Base-by-base conservation (phyloP, 2,888 invertebrate genomes). In the Sinopyrophorus schimmeli region DNA sequence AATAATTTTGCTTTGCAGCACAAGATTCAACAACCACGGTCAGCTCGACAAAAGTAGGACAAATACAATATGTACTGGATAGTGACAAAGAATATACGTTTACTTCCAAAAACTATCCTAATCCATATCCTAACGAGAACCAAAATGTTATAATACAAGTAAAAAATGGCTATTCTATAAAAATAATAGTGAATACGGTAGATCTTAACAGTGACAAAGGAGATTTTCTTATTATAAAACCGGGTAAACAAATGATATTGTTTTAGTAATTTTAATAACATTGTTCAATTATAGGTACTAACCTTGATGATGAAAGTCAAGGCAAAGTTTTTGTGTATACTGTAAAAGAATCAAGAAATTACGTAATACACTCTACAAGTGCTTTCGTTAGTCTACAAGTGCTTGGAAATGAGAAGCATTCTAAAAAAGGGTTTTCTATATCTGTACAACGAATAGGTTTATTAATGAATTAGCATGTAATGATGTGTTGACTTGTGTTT, bases 361-460 rank as follows among this genome's bases (percentile, higher is more conserved):
- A 51, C 30, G 14, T 53, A 5, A 26, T 53, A 11, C 35, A 53
- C 30, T 35, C 39, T 1, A 35, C 40, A 10, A 46, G 35, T 14
- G 39, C 39, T 10, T 34, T 26, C 26, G 7, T 53, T 1, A 26
- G 34, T 23, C 51, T 53, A 9, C 12, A 34, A 14, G 47, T 46
- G 5, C 18, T 5, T 5, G 35, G 37, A 6, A 91, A 69, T 89
- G 92, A 70, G 91, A 91, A 77, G 92, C 92, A 59, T 94, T 95
- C 69, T 95, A 97, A 75, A 98, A 99, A 73, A 99, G 99, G 99
- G 16, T 37, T 55, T 51, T 14, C 10, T 11, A n/a, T 52, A 16
- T 26, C 11, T 2, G 32, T 31, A 21, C 37, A 44, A 23, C 34
- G 55, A 26, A 39, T 43, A 27, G 55, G 57, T 55, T 18, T 28